Conservation (phyloP, 2,113 vertebrate genomes). For the Dromiciops gliroides region DNA sequence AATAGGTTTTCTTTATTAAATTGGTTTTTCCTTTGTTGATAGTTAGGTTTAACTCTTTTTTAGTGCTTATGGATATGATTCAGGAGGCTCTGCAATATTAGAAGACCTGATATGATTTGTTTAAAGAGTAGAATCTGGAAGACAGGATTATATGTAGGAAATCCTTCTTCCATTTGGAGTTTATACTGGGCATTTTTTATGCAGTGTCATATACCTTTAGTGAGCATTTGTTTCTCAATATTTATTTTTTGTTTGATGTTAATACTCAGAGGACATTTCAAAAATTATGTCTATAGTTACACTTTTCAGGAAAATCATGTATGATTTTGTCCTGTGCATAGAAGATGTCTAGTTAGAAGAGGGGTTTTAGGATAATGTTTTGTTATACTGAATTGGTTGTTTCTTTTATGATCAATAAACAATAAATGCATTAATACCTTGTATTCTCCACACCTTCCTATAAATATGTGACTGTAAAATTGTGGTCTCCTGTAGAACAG, state of each 20-base stretch:
- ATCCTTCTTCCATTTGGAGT: background rate
- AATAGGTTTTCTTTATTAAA: background rate
- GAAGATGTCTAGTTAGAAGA: background rate
- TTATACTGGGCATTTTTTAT: background rate
- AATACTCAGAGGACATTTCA: background rate
- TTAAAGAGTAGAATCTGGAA: background rate
- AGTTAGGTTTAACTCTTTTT: background rate
- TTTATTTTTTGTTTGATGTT: background rate
- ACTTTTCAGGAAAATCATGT: background rate
- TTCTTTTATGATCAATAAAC: background rate
- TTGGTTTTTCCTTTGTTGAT: background rate
- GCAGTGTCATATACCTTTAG: background rate
- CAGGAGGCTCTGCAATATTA: background rate
- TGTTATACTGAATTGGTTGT: background rate
- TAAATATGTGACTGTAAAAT: background rate
- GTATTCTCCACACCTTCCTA: background rate
- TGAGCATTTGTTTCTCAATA: background rate
- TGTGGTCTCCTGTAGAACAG: background rate
- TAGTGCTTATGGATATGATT: background rate
- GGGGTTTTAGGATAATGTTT: background rate
- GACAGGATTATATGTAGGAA: background rate
- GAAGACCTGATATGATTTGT: background rate
- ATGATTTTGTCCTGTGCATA: background rate
- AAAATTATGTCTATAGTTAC: background rate
- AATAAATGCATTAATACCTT: background rate